These are phyloP conservation scores for Thera obeliscata DNA, from an alignment of 2,888 invertebrate genomes.

Conservation along the genomic window DNA sequence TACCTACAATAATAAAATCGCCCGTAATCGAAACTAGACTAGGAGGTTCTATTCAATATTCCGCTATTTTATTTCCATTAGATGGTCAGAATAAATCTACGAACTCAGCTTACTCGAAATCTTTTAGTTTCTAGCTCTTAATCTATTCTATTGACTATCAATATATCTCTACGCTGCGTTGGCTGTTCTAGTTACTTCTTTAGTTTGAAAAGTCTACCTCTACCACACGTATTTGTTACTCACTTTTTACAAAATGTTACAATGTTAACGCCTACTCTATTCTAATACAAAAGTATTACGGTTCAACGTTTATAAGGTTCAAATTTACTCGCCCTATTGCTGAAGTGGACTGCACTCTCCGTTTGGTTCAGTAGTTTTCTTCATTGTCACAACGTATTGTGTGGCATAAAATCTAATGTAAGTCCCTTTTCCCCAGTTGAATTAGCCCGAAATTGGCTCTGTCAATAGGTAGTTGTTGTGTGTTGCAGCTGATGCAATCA, in stretches of 20 bases:
- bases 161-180: conserved; percentile 56
- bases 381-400: conserved; percentile 63
- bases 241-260: conserved; percentile 59
- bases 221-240: conserved; percentile 69
- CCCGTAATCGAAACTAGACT: conserved; percentile 63
- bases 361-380: conserved; percentile 70
- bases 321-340: conserved; percentile 82
- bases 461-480: conserved; percentile 46
- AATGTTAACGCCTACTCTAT: conserved; percentile 67
- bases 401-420: conserved; percentile 48
- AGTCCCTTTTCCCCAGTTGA: conserved; percentile 64
- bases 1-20: conserved; percentile 66
- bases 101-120: conserved; percentile 59
- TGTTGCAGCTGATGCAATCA: conserved; percentile 45
- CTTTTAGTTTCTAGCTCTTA: conserved; percentile 64
- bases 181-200: conserved; percentile 64
- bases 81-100: conserved; percentile 70
- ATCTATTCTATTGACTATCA: conserved; percentile 71
- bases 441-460: conserved; percentile 49
- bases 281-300: conserved; percentile 69
- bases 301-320: conserved; percentile 72
- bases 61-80: conserved; percentile 64
- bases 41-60: conserved; percentile 66
- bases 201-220: conserved; percentile 61
- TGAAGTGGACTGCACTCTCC: conserved; percentile 71